Base-by-base conservation (phyloP, 2,888 invertebrate genomes). In the Drosophila niveifrons region DNA sequence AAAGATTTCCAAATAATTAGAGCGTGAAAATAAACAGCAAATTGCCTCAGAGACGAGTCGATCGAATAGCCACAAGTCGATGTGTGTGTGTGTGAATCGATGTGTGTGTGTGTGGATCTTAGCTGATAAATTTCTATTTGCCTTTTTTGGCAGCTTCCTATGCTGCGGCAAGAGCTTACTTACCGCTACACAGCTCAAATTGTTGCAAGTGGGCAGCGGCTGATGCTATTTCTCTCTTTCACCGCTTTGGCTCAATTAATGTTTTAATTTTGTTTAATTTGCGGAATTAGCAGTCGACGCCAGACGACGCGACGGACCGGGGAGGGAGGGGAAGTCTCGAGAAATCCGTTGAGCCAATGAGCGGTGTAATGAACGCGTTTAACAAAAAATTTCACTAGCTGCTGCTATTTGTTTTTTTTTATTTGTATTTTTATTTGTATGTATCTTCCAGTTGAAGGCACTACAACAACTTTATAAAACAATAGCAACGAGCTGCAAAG, bases 1-100 rank as follows among this genome's bases (percentile, higher is more conserved):
- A 62, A 51, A 77, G 82, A 85, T 85, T 85, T 85, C 85, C 89
- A 85, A 85, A 85, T 85, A 85, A 85, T 85, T 85, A 85, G 85
- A 85, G 85, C 85, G 80, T 85, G 89, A 87, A 89, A 88, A 86
- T 83, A 83, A 86, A 79, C 67, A 72, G 88, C 82, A 70, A 80
- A 78, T 78, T 82, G 80, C 73, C 66, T 28, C 67, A 73, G 53
- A 18, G 66, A 68, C 47, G 55, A 72, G 61, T 46, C 72, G 53
- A 72, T 66, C 48, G 31, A 17, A 9, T 31, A n/a, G 48, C n/a
- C 44, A 18, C 29, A 2, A 28, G 53, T n/a, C n/a, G n/a, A n/a
- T n/a, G n/a, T 61, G 41, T 50, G 15, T 36, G 53, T 50, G 50
- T 65, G 61, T 23, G 23, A 23, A 23, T 23, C 23, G 56, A n/a